Base-by-base conservation (phyloP, 2,113 vertebrate genomes). In the Petromus typicus region DNA sequence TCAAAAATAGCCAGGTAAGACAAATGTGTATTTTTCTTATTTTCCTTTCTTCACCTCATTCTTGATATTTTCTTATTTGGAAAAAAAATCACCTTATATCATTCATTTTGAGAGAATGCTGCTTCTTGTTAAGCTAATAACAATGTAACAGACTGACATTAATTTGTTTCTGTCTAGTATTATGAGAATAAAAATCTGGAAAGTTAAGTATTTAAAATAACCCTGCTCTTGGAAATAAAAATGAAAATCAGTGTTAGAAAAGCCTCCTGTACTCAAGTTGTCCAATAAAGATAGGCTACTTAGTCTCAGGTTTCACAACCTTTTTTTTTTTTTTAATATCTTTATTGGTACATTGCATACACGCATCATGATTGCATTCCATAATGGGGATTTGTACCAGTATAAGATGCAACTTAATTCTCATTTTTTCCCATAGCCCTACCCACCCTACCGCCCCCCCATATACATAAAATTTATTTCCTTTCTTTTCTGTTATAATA, bases 21-120 rank as follows among this genome's bases (percentile, higher is more conserved):
- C 11, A 92, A 7, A 63, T 1, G 3, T 86, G 13, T 66, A 56
- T 92, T 90, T 20, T 2, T 12, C 88, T 5, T 73, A 2, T 85
- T 14, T 82, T 95, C 67, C 64, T 86, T 88, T 86, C 64, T 93
- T 95, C 40, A 56, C 17, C 30, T 93, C 71, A 75, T 61, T 79
- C 51, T 45, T 80, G 14, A 16, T 76, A 5, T 73, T 91, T 87
- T 64, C 43, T 59, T 73, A 32, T 45, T 20, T 3, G 45, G 67
- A 61, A 43, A 63, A 59, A 84, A 37, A 37, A 76, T 32, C 4
- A 5, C 54, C 37, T 23, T 10, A 81, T 48, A n/a, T 40, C 40
- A 59, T 34, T n/a, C 54, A n/a, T 57, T 51, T 87, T 40, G 27
- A 82, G 78, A 93, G 71, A 82, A 54, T 4, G 69, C 30, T 78